A percentile compares a stretch with the other conserved stretches of the same genome.
Conservation (phyloP, 2,797 vertebrate genomes). For the Todus mexicanus region DNA sequence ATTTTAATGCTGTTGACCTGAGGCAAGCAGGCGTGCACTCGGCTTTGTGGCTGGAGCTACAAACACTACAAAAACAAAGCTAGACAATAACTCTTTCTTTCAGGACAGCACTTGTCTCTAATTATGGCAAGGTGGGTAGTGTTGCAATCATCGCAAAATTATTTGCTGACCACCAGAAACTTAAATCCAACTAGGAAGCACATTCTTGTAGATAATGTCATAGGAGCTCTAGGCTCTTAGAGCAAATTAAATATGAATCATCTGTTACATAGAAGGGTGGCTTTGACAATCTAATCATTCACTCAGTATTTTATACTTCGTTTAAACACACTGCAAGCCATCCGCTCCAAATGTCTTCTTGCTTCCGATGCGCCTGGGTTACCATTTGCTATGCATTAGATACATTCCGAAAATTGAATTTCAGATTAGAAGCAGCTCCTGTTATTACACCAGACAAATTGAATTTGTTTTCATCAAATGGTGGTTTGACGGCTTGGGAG, state of each 20-base stretch:
- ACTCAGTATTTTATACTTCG: background rate
- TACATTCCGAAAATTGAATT: slow-evolving; percentile 45
- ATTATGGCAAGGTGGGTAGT: slow-evolving; percentile 30
- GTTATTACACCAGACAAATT: slow-evolving; percentile 49
- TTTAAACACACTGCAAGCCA: slow-evolving; percentile 15
- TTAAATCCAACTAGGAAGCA: background rate
- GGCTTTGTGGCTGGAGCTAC: slow-evolving; percentile 30
- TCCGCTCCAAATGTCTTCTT: slow-evolving; percentile 13
- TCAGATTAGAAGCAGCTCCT: slow-evolving; percentile 49
- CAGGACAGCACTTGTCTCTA: slow-evolving; percentile 55
- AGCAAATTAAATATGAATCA: slow-evolving; percentile 47
- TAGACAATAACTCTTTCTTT: slow-evolving; percentile 41
- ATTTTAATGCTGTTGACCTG: slow-evolving; percentile 35
- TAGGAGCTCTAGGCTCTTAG: slow-evolving; percentile 1
- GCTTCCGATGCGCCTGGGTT: slow-evolving; percentile 24
- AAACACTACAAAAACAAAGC: slow-evolving; percentile 43
- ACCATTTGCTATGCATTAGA: slow-evolving; percentile 52
- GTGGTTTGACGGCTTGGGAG: slow-evolving; percentile 7
- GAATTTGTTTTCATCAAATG: slow-evolving; percentile 54
- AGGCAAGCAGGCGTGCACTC: background rate
- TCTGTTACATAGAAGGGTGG: slow-evolving; percentile 19
- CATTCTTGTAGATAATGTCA: slow-evolving; percentile 21
- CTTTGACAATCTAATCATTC: slow-evolving; percentile 48
- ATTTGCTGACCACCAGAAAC: slow-evolving; percentile 43
- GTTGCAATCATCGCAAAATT: slow-evolving; percentile 19